These are phyloP conservation scores for Nylanderia fulva DNA, from an alignment of 1,140 invertebrate species.

Conservation along the genomic window DNA sequence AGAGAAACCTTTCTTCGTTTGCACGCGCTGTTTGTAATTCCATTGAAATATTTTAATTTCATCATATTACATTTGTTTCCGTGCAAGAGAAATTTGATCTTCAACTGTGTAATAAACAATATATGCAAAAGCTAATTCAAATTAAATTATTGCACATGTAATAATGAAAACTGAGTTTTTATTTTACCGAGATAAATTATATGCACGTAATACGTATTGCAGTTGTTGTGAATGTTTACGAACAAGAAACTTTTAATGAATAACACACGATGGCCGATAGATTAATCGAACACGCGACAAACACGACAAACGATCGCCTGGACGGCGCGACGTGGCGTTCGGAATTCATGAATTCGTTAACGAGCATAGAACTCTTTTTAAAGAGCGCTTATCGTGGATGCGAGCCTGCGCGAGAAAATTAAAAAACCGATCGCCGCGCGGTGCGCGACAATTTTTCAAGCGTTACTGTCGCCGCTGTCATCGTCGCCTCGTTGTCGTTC, in stretches of 20 bases:
- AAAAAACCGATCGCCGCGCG: constrained; percentile 43
- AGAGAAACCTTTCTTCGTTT: background rate
- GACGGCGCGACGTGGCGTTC: constrained; percentile 26
- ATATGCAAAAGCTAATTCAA: background rate
- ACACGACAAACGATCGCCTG: constrained; percentile 51
- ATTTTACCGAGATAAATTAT: constrained; percentile 7
- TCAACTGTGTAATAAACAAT: background rate
- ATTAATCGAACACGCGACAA: constrained; percentile 58
- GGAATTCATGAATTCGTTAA: constrained; percentile 62
- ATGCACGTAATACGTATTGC: background rate
- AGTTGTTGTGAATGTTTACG: constrained; percentile 35
- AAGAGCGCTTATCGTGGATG: constrained; percentile 55
- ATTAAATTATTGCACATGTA: constrained; percentile 15
- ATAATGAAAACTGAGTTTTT: background rate
- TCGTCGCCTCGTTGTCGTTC: constrained; percentile 49
- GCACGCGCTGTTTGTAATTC: no score
- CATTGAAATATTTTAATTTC: background rate
- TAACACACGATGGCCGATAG: constrained; percentile 39
- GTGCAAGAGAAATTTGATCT: constrained; percentile 8
- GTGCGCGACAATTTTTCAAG: constrained; percentile 48
- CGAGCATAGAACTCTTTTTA: constrained; percentile 55
- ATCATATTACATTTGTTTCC: background rate
- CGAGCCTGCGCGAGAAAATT: constrained; percentile 41
- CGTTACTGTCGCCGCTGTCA: constrained; percentile 49
- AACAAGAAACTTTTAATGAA: constrained; percentile 60